These are phyloP conservation scores for Achatina immaculata DNA, from an alignment of 1,140 invertebrate genomes.

Conservation along the genomic window DNA sequence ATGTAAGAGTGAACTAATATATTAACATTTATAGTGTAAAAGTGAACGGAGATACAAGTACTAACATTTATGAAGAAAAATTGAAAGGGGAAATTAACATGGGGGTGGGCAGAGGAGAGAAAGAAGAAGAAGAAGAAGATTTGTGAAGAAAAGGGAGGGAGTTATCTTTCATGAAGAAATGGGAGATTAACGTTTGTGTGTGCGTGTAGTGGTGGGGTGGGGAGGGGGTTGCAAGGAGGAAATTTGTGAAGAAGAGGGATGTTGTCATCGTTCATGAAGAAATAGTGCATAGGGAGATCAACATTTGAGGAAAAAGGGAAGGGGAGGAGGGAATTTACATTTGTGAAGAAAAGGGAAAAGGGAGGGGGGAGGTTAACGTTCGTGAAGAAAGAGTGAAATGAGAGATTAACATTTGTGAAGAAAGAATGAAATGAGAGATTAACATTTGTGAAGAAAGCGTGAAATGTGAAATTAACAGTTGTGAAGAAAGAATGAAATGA, in stretches of 20 bases:
- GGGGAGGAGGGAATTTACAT: slow-evolving; percentile 10
- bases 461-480: not conserved
- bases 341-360: not conserved
- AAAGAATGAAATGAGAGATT: not conserved
- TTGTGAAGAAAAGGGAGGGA: slow-evolving; percentile 22
- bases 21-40: no score
- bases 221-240: no score
- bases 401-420: not conserved
- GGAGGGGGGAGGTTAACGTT: not conserved
- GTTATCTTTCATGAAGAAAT: no score
- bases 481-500: not conserved
- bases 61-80: no score
- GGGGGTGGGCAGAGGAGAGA: slow-evolving; percentile 7
- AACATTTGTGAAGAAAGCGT: no score
- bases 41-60: no score
- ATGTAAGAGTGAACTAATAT: no score
- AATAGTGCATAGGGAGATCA: slow-evolving; percentile 8
- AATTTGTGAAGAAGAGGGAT: no score
- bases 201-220: no score
- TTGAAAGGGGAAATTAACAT: not conserved
- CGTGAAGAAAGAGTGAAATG: not conserved
- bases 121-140: not conserved
- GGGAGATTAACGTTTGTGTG: no score
- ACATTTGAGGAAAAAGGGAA: not conserved
- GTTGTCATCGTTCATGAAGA: no score